Base-by-base conservation (phyloP, 1,140 invertebrate species). In the Spodoptera litura region DNA sequence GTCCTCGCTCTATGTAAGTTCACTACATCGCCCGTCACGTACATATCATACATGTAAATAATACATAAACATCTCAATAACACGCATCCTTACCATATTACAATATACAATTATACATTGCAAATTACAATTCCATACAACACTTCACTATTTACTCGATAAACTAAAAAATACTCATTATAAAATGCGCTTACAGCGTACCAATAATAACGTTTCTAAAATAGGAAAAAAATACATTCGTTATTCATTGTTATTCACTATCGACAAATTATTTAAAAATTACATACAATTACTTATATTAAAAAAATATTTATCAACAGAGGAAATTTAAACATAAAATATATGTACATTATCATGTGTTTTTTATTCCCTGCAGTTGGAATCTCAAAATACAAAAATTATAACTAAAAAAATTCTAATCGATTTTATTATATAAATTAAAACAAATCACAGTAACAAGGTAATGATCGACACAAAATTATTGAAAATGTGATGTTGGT, bases 401-500 rank as follows among this genome's bases (percentile, higher is more conserved):
- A 86, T 85, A 82, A 70, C 78, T 85, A 85, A 86, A 83, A 86
- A 83, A 80, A 71, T 79, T 44, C 53, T 83, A 84, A 85, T 80
- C 70, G 81, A 78, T 83, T 20, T 86, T 82, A 87, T 83, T 83
- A 80, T 87, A 88, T 87, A 89, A 91, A 87, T 86, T 88, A 91
- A 93, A 89, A 89, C 91, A 90, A 94, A 94, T 94, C 93, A 94
- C 93, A 94, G 91, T 93, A 90, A 91, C 83, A 91, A 92, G 91
- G 91, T 93, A 92, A 93, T 93, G 84, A 85, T 87, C 80, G 85
- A 91, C 81, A 83, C 76, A 81, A 82, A 81, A 85, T 75, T 87
- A 85, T 53, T 76, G 62, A 38, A 82, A 85, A 81, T 89, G 89
- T 92, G 88, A 93, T 92, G 87, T 84, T 85, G 64, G 44, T 55